Evolutionary conservation across 1,140 invertebrate genomes (phyloP), one percentile per base, ranked within the genome.

Genomic region (Ceratitis capitata): DNA sequence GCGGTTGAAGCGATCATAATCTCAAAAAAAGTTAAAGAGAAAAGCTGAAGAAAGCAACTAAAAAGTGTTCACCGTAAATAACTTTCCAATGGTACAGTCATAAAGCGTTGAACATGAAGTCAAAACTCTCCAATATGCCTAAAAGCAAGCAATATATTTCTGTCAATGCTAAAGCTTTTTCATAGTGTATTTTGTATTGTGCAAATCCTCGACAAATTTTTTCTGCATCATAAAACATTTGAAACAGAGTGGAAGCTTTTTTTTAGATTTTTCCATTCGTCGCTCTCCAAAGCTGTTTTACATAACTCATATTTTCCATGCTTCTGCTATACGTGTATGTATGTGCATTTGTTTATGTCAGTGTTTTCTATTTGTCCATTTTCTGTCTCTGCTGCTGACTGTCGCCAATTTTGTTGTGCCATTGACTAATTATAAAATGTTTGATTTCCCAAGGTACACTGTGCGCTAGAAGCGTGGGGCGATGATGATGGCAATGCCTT

Each of bases 401-500:
- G n/a, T 45, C 69, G 69, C 39, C 69, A 45, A 78, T 45, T 78
- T 78, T 78, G 84, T 88, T 87, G 86, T 89, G 88, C 89, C 89
- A 90, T 89, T 89, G 89, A 91, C 89, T 91, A 91, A 91, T 91
- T 91, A 91, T 90, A 89, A 89, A 91, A 91, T 90, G 88, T 91
- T 91, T 91, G 89, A 91, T 91, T 91, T 91, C 89, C 89, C 89
- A 84, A 84, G 89, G 87, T 87, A 64, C 61, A 2, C 1, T 1
- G 61, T 53, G n/a, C 47, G 23, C 26, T n/a, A 83, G 82, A 16
- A 26, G 26, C 32, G 29, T 39, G 64, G 16, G 4, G 9, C 4
- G 61, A 5, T 69, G 26, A 3, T 69, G 64, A 32, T 4, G 32
- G 19, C n/a, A 35, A 26, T 58, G 53, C 0, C 26, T 32, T 45